Evolutionary conservation across 2,113 vertebrate species (phyloP).

Genomic region (Toxostoma redivivum): DNA sequence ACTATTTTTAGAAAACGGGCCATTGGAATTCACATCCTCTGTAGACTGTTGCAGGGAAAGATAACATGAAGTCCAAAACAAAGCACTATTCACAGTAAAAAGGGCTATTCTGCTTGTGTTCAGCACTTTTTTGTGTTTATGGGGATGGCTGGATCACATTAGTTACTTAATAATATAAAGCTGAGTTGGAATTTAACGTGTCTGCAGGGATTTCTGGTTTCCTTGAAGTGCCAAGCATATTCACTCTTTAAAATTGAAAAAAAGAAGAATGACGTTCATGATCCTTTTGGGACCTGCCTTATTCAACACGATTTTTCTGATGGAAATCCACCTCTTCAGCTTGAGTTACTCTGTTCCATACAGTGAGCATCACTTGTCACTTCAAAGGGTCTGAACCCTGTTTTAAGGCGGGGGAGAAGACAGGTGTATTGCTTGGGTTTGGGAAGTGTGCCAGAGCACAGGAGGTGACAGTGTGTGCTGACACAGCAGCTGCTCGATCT

Average conservation of each 20-base stretch:
- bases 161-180: constrained; percentile 17
- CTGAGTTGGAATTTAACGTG: background rate
- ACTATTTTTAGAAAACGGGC: background rate
- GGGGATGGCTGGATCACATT: background rate
- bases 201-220: constrained; percentile 40
- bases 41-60: background rate
- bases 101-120: background rate
- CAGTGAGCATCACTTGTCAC: background rate
- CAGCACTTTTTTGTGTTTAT: background rate
- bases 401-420: background rate
- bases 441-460: background rate
- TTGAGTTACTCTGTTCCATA: background rate
- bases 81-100: background rate
- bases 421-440: background rate
- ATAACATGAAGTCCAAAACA: background rate
- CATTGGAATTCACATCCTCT: background rate
- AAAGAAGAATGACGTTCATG: background rate
- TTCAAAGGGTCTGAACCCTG: background rate
- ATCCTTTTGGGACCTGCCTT: background rate
- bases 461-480: background rate
- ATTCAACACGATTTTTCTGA: background rate
- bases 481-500: background rate
- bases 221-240: background rate
- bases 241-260: background rate
- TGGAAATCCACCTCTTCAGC: background rate